Evolutionary conservation across 2,888 invertebrate genomes (phyloP).

Genomic region (Cryptosula pallasiana): DNA sequence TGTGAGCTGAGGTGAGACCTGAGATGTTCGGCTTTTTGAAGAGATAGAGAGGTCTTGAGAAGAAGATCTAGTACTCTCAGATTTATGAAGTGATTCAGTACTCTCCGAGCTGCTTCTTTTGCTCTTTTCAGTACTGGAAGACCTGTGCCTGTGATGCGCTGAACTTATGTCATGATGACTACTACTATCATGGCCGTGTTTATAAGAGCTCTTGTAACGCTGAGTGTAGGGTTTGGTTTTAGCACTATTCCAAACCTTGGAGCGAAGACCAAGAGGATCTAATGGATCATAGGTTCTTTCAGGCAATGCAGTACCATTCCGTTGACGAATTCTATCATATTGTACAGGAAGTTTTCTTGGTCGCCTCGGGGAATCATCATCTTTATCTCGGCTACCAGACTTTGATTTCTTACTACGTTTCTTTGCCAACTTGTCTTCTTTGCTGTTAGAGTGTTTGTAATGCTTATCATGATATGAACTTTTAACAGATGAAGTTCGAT

Average conservation of each 20-base stretch:
- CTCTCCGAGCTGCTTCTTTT: background rate
- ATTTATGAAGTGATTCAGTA: no score
- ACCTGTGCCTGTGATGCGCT: background rate
- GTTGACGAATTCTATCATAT: background rate
- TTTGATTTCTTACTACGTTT: background rate
- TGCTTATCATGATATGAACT: background rate
- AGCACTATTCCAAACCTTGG: background rate
- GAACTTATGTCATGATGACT: no score
- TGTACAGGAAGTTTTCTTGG: background rate
- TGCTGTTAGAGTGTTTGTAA: background rate
- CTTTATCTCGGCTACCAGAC: constrained; percentile 1
- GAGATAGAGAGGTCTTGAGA: background rate
- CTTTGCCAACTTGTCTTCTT: background rate
- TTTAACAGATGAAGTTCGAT: background rate
- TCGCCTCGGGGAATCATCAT: background rate
- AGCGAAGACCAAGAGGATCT: background rate
- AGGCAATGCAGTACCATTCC: constrained; percentile 17
- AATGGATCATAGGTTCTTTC: constrained; percentile 4
- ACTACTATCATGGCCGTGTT: no score
- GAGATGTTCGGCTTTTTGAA: background rate
- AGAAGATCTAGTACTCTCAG: background rate
- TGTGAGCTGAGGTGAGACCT: background rate
- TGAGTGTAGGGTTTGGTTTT: background rate
- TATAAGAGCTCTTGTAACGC: background rate
- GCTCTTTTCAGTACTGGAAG: background rate